Percentiles rank a stretch among this genome's conserved stretches.
These are phyloP conservation scores for Aramus guarauna DNA, from an alignment of 2,113 vertebrate species.

Conservation along the genomic window DNA sequence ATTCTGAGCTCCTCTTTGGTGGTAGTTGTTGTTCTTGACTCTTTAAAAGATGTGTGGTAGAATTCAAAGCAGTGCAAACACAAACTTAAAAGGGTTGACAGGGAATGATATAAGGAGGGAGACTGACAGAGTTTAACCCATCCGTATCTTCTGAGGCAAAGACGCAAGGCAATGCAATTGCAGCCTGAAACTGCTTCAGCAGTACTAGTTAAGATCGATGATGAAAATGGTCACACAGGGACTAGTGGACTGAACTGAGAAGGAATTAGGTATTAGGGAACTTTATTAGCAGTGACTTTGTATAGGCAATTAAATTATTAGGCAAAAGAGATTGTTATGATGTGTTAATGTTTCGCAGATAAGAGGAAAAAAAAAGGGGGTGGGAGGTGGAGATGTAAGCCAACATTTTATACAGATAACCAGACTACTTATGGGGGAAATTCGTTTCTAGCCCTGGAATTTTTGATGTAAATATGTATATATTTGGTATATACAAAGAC, in stretches of 20 bases:
- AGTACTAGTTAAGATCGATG: not conserved
- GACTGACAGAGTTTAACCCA: not conserved
- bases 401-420: not conserved
- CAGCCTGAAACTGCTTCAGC: not conserved
- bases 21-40: not conserved
- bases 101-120: not conserved
- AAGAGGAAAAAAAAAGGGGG: not conserved
- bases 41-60: not conserved
- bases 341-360: not conserved
- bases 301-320: not conserved
- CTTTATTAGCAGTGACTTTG: not conserved
- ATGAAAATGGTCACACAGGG: not conserved
- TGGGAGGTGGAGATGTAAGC: not conserved
- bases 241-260: not conserved
- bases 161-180: not conserved
- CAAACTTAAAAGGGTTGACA: not conserved
- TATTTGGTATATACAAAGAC: not conserved
- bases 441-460: not conserved
- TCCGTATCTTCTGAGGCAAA: not conserved
- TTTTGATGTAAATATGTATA: not conserved
- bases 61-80: not conserved
- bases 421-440: not conserved
- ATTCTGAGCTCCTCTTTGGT: not conserved
- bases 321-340: not conserved
- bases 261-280: not conserved